phyloP scores from a whole-genome alignment of 2,888 invertebrate species.

The Lithophane leautieri region DNA sequence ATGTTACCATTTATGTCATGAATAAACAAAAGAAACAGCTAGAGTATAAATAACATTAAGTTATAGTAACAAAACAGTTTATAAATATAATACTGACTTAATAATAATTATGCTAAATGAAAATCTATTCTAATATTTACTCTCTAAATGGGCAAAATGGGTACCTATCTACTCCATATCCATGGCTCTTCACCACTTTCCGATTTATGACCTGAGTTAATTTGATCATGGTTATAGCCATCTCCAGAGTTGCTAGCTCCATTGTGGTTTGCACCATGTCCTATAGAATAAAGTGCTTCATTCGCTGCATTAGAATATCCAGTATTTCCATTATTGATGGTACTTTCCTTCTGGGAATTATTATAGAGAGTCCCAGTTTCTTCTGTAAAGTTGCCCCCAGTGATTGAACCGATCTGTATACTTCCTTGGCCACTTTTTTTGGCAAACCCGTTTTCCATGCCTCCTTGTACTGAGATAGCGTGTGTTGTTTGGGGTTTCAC shows the following conservation, averaged over 20 bases:
- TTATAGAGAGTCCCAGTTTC: background rate
- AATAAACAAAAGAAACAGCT: background rate
- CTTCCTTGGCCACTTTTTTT: background rate
- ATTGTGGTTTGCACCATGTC: constrained; percentile 9
- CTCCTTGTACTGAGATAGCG: background rate
- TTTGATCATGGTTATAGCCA: background rate
- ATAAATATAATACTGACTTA: background rate
- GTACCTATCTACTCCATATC: constrained; percentile 32
- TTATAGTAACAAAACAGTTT: background rate
- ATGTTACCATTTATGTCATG: background rate
- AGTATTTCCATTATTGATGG: constrained; percentile 7
- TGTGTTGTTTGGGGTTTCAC: background rate
- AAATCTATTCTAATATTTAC: background rate
- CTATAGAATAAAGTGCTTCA: background rate
- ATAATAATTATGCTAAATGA: background rate
- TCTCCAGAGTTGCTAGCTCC: background rate
- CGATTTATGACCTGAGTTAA: background rate
- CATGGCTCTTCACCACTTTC: constrained; percentile 7
- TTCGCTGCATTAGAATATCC: background rate
- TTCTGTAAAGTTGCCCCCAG: constrained; percentile 16
- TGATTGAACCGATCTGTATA: constrained; percentile 19
- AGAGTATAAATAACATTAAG: background rate
- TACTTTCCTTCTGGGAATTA: background rate
- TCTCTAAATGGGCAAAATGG: background rate
- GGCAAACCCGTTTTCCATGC: background rate